phyloP scores from a whole-genome alignment of 2,888 invertebrate genomes.

The Penaeus monodon region DNA sequence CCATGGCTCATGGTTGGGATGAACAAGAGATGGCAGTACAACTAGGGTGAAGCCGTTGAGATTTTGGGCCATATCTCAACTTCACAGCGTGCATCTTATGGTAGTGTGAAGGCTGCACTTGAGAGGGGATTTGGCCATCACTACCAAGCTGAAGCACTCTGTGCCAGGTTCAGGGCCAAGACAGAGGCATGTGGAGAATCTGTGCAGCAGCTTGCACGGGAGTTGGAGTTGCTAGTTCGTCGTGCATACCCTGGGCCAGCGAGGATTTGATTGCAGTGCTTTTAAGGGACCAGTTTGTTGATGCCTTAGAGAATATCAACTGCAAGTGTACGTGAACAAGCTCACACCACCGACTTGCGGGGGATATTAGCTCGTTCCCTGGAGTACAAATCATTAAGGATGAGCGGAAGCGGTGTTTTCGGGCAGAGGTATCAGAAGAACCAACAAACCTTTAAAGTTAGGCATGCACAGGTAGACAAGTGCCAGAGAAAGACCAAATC shows the following conservation, averaged over 20 bases:
- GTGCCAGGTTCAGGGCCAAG: conserved; percentile 3
- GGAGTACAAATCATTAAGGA: background rate
- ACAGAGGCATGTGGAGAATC: conserved; percentile 4
- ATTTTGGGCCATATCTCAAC: conserved; percentile 10
- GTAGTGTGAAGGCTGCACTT: background rate
- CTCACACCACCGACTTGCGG: conserved; percentile 5
- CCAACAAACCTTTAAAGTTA: no score
- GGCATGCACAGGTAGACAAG: no score
- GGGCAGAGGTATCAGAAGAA: no score
- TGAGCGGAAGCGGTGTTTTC: background rate
- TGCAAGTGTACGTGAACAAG: conserved; percentile 18
- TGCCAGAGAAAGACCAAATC: no score
- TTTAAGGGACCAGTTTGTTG: conserved; percentile 5
- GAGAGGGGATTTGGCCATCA: conserved; percentile 14
- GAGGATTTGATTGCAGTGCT: conserved; percentile 1
- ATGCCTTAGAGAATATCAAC: conserved; percentile 6
- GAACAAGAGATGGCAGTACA: conserved; percentile 7
- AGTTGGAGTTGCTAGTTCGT: conserved; percentile 12
- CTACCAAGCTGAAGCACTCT: conserved; percentile 7
- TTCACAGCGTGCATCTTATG: background rate
- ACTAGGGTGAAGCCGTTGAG: conserved; percentile 9
- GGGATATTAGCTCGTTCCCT: background rate
- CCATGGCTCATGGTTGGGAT: conserved; percentile 14
- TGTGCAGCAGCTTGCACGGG: conserved; percentile 15
- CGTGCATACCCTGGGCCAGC: conserved; percentile 4